A percentile compares a stretch with the other conserved stretches of the same genome.
Evolutionary conservation across 2,113 vertebrate genomes (phyloP).

Genomic region (Manacus vitellinus): DNA sequence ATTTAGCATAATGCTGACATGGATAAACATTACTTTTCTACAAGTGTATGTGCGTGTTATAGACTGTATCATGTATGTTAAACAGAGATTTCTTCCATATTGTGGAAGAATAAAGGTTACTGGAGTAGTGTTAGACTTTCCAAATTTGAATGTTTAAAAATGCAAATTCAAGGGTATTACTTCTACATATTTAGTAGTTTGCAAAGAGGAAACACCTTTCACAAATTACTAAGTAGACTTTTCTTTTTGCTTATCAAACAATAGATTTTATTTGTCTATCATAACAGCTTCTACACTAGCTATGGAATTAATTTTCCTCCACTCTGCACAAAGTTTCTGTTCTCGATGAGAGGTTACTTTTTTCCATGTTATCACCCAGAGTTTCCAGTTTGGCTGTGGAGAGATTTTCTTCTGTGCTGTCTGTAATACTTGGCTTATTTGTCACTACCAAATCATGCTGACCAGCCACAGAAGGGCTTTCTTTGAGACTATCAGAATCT

Average conservation of each 20-base stretch:
- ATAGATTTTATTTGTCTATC: background rate
- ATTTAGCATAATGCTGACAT: background rate
- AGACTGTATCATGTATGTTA: background rate
- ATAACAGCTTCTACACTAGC: background rate
- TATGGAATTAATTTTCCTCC: background rate
- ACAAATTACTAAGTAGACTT: background rate
- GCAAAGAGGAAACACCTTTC: background rate
- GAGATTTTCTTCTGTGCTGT: background rate
- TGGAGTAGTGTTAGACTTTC: background rate
- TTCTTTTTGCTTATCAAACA: background rate
- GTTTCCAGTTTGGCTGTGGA: background rate
- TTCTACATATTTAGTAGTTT: background rate
- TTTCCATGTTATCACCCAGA: background rate
- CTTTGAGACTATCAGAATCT: background rate
- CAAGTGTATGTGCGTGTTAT: background rate
- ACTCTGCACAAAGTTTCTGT: background rate
- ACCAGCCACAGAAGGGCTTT: background rate
- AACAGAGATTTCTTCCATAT: background rate
- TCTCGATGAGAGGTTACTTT: background rate
- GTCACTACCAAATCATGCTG: background rate
- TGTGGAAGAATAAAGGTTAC: background rate
- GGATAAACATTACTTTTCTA: background rate
- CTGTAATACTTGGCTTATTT: background rate
- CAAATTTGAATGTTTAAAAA: background rate
- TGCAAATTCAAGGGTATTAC: background rate